Base-by-base conservation (phyloP, 2,797 vertebrate genomes). In the Hafferia zeledoni region DNA sequence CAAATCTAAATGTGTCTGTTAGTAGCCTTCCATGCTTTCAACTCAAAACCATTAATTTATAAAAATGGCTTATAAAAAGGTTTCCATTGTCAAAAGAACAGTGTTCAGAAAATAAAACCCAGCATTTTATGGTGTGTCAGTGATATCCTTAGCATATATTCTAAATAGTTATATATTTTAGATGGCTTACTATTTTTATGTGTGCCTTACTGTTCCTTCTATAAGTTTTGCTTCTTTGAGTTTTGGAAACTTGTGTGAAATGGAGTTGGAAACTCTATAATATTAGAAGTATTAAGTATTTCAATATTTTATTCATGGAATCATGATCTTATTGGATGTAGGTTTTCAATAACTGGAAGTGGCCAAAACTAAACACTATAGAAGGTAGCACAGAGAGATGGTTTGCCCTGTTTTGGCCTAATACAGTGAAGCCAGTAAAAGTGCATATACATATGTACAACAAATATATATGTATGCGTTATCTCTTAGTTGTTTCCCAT, bases 21-120 rank as follows among this genome's bases (percentile, higher is more conserved):
- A 49, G 22, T 57, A 83, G 17, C 11, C 20, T 2, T 68, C 25
- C 1, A 2, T 30, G 33, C 0, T 0, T 71, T 72, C 43, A 64
- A 52, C 16, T 49, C 31, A 23, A 60, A 69, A 19, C 8, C 63
- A 44, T 46, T 69, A 19, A 61, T 53, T 76, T 67, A 44, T 55
- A 55, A 69, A 68, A 87, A 71, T 17, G 1, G 3, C 13, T 76
- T 82, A 64, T 65, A 25, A 61, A 85, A 87, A 75, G 27, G 8
- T 39, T 67, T 76, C 1, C 10, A 4, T 24, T 39, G 10, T 81
- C 35, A 79, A 67, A 91, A 93, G 13, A 74, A 50, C 18, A 49
- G 17, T 10, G 2, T 63, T 68, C 18, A 56, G 57, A 74, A 64
- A 70, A 69, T 31, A 41, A 6, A 87, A 4, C n/a, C 28, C 35